Evolutionary conservation across 2,888 invertebrate genomes (phyloP).

Genomic region (Pecten maximus): DNA sequence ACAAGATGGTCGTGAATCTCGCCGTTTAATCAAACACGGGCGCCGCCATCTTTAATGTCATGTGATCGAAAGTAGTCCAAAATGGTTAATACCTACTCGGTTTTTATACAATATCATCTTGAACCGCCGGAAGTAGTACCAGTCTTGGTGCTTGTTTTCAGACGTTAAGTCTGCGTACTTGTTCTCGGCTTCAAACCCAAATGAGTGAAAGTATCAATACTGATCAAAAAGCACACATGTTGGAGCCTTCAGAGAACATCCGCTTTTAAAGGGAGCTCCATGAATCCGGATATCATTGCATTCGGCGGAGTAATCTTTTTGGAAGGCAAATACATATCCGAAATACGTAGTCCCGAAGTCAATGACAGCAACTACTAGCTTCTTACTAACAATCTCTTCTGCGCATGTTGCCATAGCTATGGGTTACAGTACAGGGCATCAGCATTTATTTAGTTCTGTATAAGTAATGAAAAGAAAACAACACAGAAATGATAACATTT

Average conservation of each 20-base stretch:
- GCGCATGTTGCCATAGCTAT: background rate
- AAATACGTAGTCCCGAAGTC: background rate
- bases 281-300: background rate
- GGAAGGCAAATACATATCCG: background rate
- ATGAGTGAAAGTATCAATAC: background rate
- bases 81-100: background rate
- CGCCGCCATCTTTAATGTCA: no score
- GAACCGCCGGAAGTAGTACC: background rate
- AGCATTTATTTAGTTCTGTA: no score
- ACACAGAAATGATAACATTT: no score
- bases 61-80: no score
- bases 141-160: background rate
- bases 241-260: background rate
- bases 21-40: no score
- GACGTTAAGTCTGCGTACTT: background rate
- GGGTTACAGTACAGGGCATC: no score
- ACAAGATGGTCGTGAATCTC: no score
- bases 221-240: background rate
- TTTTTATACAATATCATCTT: slow-evolving; percentile 2
- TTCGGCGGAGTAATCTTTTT: background rate
- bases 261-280: background rate
- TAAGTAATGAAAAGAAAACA: no score
- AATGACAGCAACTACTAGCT: background rate
- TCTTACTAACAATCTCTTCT: background rate
- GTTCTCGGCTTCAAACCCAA: background rate